These are phyloP conservation scores for Empis livida DNA, from an alignment of 2,888 invertebrate species.

Conservation along the genomic window DNA sequence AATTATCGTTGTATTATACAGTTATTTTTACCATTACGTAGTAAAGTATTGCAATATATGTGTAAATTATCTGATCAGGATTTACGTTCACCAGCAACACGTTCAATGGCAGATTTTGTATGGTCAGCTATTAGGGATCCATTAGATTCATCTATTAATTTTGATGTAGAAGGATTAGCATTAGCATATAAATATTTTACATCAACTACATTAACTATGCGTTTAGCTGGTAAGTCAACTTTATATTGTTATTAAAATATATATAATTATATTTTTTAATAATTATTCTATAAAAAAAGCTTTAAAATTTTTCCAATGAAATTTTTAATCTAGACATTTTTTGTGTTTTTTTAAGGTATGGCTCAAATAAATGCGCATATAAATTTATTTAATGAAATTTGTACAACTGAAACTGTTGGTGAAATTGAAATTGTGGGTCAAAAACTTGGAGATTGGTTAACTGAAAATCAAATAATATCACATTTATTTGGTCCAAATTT, in stretches of 20 bases:
- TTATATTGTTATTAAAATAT: background rate
- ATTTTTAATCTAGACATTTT: too few relatives aligned
- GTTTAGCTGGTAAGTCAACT: constrained; percentile 59
- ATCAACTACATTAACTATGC: constrained; percentile 86
- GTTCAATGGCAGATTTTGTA: constrained; percentile 92
- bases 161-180: constrained; percentile 78
- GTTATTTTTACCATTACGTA: constrained; percentile 74
- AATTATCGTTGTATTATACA: constrained; percentile 84
- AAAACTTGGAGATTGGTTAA: constrained; percentile 77
- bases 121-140: constrained; percentile 94
- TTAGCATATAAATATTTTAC: constrained; percentile 94
- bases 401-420: constrained; percentile 74
- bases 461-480: constrained; percentile 78
- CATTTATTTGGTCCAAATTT: constrained; percentile 95
- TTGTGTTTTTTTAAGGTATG: constrained; percentile 41
- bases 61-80: constrained; percentile 87
- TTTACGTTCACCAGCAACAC: constrained; percentile 71
- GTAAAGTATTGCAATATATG: constrained; percentile 82
- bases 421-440: constrained; percentile 78
- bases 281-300: too few relatives aligned
- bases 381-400: constrained; percentile 79
- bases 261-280: background rate
- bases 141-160: constrained; percentile 69
- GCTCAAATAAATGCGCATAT: constrained; percentile 92
- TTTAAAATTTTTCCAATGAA: too few relatives aligned